phyloP scores from a whole-genome alignment of 2,113 vertebrate genomes.

The Hydrolagus affinis region DNA sequence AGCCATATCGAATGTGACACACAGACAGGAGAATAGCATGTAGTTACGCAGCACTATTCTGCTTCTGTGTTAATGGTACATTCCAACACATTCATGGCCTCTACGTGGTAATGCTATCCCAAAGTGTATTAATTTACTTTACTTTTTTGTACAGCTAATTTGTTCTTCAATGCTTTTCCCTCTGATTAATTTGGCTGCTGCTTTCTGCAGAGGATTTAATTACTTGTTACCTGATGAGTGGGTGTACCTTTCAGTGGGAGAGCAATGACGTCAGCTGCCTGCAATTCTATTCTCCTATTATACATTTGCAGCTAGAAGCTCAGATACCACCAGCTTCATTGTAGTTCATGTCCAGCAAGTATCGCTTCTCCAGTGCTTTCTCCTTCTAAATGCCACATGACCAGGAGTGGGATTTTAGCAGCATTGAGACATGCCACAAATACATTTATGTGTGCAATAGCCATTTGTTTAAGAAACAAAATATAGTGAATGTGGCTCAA shows the following conservation, averaged over 20 bases:
- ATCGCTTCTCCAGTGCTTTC: background rate
- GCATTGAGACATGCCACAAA: too few relatives aligned
- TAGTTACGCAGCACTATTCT: constrained; percentile 1
- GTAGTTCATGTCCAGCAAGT: background rate
- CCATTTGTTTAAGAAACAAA: background rate
- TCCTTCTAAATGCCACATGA: background rate
- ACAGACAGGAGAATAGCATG: background rate
- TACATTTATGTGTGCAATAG: background rate
- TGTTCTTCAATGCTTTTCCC: background rate
- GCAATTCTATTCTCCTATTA: background rate
- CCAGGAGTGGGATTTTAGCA: constrained; percentile 5
- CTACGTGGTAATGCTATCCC: constrained; percentile 3
- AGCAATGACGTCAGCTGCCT: background rate
- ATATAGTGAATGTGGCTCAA: background rate
- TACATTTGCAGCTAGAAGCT: background rate
- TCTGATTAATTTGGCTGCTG: constrained; percentile 7
- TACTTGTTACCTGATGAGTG: constrained; percentile 25
- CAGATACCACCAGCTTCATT: background rate
- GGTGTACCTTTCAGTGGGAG: constrained; percentile 8
- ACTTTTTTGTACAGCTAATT: background rate
- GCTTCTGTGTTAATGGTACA: background rate
- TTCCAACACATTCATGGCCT: background rate
- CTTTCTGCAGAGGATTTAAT: constrained; percentile 11
- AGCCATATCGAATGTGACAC: background rate
- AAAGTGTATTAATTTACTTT: background rate